Base-by-base conservation (phyloP, 2,888 invertebrate genomes). In the Seira musarum region DNA sequence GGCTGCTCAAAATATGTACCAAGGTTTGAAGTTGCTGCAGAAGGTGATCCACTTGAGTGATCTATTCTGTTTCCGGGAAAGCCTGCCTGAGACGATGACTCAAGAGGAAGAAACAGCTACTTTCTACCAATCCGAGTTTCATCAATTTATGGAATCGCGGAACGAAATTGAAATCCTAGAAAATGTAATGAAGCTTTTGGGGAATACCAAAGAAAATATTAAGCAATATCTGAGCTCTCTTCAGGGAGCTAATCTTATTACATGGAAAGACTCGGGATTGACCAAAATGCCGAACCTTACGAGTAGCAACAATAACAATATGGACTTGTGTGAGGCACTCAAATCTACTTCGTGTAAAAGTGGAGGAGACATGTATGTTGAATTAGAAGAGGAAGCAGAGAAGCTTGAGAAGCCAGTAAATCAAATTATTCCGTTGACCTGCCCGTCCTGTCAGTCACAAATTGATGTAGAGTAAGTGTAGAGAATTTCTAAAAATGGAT, bases 111-210 rank as follows among this genome's bases (percentile, higher is more conserved):
- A n/a, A n/a, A n/a, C n/a, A n/a, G n/a, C n/a, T n/a, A 40, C 68
- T 1, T 25, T 75, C n/a, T 61, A 60, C 8, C 68, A 75, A 17
- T 68, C 75, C 1, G 30, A 25, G 10, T 83, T 83, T 25, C 69
- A 68, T 13, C 57, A 80, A 24, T 83, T 83, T 46, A 57, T 81
- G 19, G 40, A 79, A 17, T 76, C 83, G 1, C 15, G 61, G n/a
- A 82, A 82, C 77, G 83, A 83, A 75, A 66, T 83, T 30, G 78
- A 81, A 22, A 70, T 82, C 15, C 65, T 83, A 46, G 77, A 76
- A 35, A 75, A 71, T 25, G 53, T 74, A 22, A 49, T 64, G 1
- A 15, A 13, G 15, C 25, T 83, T 1, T 63, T 76, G 25, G 61
- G 15, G 2, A 46, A n/a, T n/a, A 35, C 75, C 13, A 65, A 61